These are phyloP conservation scores for Pholis gunnellus DNA, from an alignment of 2,113 vertebrate species.

Conservation along the genomic window DNA sequence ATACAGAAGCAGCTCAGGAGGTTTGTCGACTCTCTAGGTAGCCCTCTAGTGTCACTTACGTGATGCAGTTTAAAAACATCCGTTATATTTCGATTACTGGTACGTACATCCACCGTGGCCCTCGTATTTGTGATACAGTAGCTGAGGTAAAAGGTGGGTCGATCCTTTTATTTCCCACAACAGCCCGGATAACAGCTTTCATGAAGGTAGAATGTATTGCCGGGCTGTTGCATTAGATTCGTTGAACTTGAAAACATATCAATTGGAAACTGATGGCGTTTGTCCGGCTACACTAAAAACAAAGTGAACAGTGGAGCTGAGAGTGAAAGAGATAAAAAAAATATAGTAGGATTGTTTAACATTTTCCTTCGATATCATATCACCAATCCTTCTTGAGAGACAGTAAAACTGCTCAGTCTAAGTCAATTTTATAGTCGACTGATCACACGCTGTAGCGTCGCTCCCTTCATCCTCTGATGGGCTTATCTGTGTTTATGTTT, in stretches of 20 bases:
- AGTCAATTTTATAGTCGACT: constrained; percentile 77
- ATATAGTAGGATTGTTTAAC: constrained; percentile 45
- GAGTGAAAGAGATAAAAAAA: constrained; percentile 39
- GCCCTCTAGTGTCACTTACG: neutral
- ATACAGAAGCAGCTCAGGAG: neutral
- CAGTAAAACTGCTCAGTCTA: constrained; percentile 57
- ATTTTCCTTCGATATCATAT: constrained; percentile 59
- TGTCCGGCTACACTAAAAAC: neutral
- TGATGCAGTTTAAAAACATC: too few species aligned
- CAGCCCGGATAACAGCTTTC: constrained; percentile 30
- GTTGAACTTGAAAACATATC: constrained; percentile 1
- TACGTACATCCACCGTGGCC: constrained; percentile 26
- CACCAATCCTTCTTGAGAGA: constrained; percentile 50
- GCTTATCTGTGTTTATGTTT: constrained; percentile 75
- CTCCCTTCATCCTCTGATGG: constrained; percentile 53
- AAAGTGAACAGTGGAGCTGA: neutral
- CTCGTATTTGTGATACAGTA: neutral
- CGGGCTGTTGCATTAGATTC: constrained; percentile 11
- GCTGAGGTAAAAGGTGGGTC: constrained; percentile 3
- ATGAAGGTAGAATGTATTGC: constrained; percentile 32
- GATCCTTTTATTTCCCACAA: constrained; percentile 27
- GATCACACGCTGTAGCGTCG: constrained; percentile 51
- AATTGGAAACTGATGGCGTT: constrained; percentile 3
- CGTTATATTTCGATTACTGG: neutral
- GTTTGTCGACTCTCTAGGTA: neutral